A percentile compares a stretch with the other conserved stretches of the same genome.
phyloP scores from a whole-genome alignment of 1,140 invertebrate genomes.

The Carposina sasakii region DNA sequence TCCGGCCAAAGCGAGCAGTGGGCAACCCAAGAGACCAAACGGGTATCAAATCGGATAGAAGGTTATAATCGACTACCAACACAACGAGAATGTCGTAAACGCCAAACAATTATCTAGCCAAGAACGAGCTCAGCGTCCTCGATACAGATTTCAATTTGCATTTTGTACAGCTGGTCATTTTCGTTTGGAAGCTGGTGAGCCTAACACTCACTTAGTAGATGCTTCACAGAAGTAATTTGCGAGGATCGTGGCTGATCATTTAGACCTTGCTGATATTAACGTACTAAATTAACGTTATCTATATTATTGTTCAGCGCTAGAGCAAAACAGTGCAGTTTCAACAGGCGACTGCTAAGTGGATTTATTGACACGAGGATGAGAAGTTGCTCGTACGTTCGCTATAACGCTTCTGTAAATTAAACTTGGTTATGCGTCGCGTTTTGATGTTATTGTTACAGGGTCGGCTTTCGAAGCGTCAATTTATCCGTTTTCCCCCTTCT shows the following conservation, averaged over 20 bases:
- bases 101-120: conserved; percentile 27
- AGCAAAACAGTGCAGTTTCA: conserved; percentile 33
- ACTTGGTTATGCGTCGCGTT: conserved; percentile 37
- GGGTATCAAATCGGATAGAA: conserved; percentile 66
- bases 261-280: conserved; percentile 45
- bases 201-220: conserved; percentile 47
- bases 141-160: conserved; percentile 25
- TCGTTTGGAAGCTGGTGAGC: conserved; percentile 22
- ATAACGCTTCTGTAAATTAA: conserved; percentile 60
- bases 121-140: conserved; percentile 35
- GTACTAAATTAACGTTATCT: conserved; percentile 54
- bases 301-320: conserved; percentile 42
- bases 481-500: conserved; percentile 38
- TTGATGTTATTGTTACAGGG: conserved; percentile 39
- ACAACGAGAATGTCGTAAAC: conserved; percentile 47
- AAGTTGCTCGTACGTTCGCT: conserved; percentile 40
- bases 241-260: conserved; percentile 40
- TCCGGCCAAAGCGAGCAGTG: conserved; percentile 54
- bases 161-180: conserved; percentile 22
- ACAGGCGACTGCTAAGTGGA: conserved; percentile 42
- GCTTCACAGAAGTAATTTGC: conserved; percentile 51
- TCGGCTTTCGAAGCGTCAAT: conserved; percentile 30
- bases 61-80: conserved; percentile 59
- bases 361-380: conserved; percentile 46
- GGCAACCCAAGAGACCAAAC: conserved; percentile 50